phyloP scores from a whole-genome alignment of 2,113 vertebrate genomes.

The Ranitomeya variabilis region DNA sequence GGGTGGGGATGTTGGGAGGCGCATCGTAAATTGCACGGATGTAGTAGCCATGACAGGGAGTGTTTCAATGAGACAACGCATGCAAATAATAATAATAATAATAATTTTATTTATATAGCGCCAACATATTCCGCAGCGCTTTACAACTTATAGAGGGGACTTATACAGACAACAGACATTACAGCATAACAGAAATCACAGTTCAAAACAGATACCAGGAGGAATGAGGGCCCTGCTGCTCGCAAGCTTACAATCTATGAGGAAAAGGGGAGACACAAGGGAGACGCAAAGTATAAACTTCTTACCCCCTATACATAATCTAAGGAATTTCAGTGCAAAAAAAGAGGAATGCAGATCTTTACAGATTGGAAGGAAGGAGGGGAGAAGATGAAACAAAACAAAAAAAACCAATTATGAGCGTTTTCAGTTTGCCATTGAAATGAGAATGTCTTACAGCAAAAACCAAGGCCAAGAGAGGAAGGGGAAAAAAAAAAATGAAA shows the following conservation, averaged over 20 bases:
- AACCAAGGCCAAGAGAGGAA: not conserved
- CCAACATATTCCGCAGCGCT: too few relatives aligned
- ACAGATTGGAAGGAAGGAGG: not conserved
- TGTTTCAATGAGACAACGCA: too few relatives aligned
- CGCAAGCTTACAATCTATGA: too few relatives aligned
- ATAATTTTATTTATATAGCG: too few relatives aligned
- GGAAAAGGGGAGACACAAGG: too few relatives aligned
- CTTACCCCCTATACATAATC: not conserved
- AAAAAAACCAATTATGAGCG: constrained; percentile 19
- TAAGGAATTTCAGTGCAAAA: too few relatives aligned
- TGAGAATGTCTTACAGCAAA: constrained; percentile 54
- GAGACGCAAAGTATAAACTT: not conserved
- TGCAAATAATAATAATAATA: too few relatives aligned
- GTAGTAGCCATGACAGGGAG: not conserved
- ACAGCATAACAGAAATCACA: too few relatives aligned
- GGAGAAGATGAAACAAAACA: not conserved
- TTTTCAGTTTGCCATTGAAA: constrained; percentile 50
- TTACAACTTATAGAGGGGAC: too few relatives aligned
- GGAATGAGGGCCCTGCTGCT: too few relatives aligned
- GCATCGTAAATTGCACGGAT: not conserved
- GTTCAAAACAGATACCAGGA: too few relatives aligned
- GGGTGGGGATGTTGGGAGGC: not conserved
- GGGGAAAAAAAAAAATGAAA: fast-evolving
- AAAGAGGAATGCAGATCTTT: not conserved
- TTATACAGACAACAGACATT: too few relatives aligned